Base-by-base conservation (phyloP, 2,888 invertebrate species). In the Tricholauxania praeusta region DNA sequence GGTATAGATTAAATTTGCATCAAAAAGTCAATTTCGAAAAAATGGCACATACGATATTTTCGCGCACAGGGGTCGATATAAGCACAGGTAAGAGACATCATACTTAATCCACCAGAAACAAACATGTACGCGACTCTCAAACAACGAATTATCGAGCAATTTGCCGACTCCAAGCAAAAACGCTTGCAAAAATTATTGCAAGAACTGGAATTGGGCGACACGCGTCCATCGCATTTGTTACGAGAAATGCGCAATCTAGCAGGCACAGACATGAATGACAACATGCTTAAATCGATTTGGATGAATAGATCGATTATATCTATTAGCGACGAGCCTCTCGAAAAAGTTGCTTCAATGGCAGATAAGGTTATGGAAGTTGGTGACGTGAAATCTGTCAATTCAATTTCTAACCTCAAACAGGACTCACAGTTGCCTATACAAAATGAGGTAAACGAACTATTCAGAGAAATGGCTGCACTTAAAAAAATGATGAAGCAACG, bases 141-240 rank as follows among this genome's bases (percentile, higher is more conserved):
- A 68, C 28, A 72, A 28, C 72, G 77, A 12, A 55, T 81, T 47
- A 77, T 81, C 8, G 60, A 69, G 5, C 74, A 74, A 71, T 80
- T 77, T 51, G 72, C 78, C 28, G 80, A 79, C 48, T 79, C 79
- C 0, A 77, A 80, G 47, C 75, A 75, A 52, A 76, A 68, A 51
- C 72, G 75, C 1, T 12, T 79, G 49, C 22, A 22, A 22, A 22
- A 22, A 22, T 3, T 22, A 22, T 22, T 22, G 22, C 73, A 72
- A 51, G 70, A 76, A 12, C 57, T 79, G 4, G 77, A 80, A 59
- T 64, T 82, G 10, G 80, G 81, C 19, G 79, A 79, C 70, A 65
- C 74, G 52, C 78, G 77, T 60, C 80, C 80, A 14, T 80, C 81
- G n/a, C 78, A 80, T 17, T 71, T 82, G 7, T 68, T 79, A 0